Base-by-base conservation (phyloP, 2,888 invertebrate genomes). In the Heteromurus nitidus region DNA sequence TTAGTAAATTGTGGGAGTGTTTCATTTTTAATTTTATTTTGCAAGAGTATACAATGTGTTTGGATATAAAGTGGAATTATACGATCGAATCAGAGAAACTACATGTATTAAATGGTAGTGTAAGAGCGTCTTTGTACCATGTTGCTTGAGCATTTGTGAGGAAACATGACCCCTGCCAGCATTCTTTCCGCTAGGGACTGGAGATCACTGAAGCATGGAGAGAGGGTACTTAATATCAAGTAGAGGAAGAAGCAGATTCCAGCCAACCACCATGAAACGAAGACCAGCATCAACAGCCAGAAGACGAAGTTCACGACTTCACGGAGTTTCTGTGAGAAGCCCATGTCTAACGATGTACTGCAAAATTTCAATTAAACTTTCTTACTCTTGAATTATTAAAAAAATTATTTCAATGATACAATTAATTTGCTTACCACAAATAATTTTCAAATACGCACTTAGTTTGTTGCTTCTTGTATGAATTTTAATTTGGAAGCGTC, bases 111-210 rank as follows among this genome's bases (percentile, higher is more conserved):
- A 65, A 88, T 84, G n/a, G 87, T 83, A 42, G 87, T 85, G 80
- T 89, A 89, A 1, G 88, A 88, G 31, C 88, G 86, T 31, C 88
- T 87, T 68, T 88, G 87, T 16, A 89, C 87, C 88, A 89, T 88
- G 80, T 89, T 89, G 62, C 88, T 86, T 2, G 89, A 88, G 72
- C 89, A 89, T 60, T 87, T 88, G 83, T 88, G 85, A 0, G 89
- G 89, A 73, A 89, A 89, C 87, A 87, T 88, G 11, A 89, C 85
- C 13, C 89, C 89, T 24, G 88, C 88, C 74, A 89, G 85, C 7
- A 89, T 83, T 24, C 89, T 82, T 28, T 89, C 89, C 9, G 88
- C 87, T 1, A 88, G 74, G 1, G 84, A 76, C 81, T 88, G 88
- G 9, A 89, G 87, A 22, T 88, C 87, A 22, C 85, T 87, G 31